These are phyloP conservation scores for Lagopus muta DNA, from an alignment of 2,113 vertebrate genomes.

Conservation along the genomic window DNA sequence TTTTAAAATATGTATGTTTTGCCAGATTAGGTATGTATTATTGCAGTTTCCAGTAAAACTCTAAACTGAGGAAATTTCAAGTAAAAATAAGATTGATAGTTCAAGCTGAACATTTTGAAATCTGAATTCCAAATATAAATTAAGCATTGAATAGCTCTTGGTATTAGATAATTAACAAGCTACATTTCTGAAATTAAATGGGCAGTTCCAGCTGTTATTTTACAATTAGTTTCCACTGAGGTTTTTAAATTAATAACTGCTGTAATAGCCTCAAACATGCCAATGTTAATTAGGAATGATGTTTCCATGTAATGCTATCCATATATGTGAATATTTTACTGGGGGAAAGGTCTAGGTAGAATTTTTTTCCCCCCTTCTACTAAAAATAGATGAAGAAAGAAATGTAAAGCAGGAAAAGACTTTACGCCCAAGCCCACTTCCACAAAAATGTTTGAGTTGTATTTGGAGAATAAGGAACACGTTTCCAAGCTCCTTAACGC, in stretches of 20 bases:
- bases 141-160: conserved; percentile 52
- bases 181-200: conserved; percentile 46
- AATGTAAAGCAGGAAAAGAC: neutral
- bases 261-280: conserved; percentile 45
- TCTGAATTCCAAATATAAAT: conserved; percentile 19
- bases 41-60: neutral
- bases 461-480: neutral
- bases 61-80: neutral
- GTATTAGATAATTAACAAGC: conserved; percentile 58
- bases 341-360: neutral
- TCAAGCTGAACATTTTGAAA: conserved; percentile 1
- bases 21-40: neutral
- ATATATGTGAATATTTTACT: conserved; percentile 36
- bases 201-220: conserved; percentile 65
- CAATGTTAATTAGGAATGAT: conserved; percentile 50
- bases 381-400: conserved; percentile 20
- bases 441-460: neutral
- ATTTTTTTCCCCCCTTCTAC: neutral
- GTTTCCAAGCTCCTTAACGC: neutral
- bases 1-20: neutral
- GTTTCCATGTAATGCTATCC: conserved; percentile 56
- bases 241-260: conserved; percentile 66
- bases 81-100: neutral
- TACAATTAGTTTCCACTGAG: conserved; percentile 64
- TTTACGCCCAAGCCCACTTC: neutral